Evolutionary conservation across 2,888 invertebrate species (phyloP), one percentile per base, ranked within the genome.

Genomic region (Chrysotoxum bicinctum): DNA sequence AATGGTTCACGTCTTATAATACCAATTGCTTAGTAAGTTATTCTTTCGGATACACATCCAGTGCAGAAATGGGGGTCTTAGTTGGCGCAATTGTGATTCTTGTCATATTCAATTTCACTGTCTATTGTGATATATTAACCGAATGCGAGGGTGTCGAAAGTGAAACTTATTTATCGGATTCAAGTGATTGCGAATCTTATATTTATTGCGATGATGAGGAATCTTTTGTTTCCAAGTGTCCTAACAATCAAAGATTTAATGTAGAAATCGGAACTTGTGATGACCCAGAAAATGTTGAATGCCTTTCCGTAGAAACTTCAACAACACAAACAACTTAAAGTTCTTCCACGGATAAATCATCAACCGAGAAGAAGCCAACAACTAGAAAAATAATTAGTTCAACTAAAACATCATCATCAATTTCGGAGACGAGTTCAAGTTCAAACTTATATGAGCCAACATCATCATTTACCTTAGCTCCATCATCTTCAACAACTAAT

Each of bases 141-240:
- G 89, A 90, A 66, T 91, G 91, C 82, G 88, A 88, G 12, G 88
- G 87, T 23, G 87, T 88, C 0, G 81, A 81, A 7, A 88, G 88
- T 14, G 72, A 88, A 3, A 88, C 45, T 1, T 89, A 87, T 16
- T 76, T 89, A 6, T 56, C 87, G 0, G 88, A 89, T 45, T 87
- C 88, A 1, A 88, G 88, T 3, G 88, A 88, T 7, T 91, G 91
- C 87, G 88, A 89, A 14, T 88, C 87, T 56, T 90, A 87, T 43
- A 89, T 91, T 8, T 88, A 89, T 56, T 91, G 91, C 69, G 87
- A 90, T 79, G 88, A 88, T 0, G 87, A 89, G 0, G 88, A 90
- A 2, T 90, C 91, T 0, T 54, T 80, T 3, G 88, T 89, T 56
- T 90, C 88, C 1, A 88, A 89, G 2, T 91, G 91, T 68, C 89